Percentiles rank a stretch among this genome's conserved stretches.
These are phyloP conservation scores for Pantherophis guttatus DNA, from an alignment of 2,113 vertebrate genomes.

Conservation along the genomic window DNA sequence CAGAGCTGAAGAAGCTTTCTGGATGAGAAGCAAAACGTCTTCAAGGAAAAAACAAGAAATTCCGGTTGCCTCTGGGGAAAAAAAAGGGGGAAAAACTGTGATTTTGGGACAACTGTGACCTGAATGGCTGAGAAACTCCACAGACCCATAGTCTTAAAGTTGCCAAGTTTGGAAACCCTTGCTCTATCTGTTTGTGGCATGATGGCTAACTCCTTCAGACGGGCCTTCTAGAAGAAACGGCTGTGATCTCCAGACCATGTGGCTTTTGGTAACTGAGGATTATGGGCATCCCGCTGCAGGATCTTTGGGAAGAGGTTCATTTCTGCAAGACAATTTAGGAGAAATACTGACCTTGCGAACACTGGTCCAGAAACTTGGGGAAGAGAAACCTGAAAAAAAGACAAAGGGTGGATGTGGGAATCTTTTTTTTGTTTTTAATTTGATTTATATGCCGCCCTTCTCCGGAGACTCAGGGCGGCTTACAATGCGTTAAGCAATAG, in stretches of 20 bases:
- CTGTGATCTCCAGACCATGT: background rate
- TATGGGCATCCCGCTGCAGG: accelerated
- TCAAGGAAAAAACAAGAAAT: no score
- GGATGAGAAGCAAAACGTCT: no score
- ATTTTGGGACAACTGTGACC: no score
- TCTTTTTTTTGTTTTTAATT: background rate
- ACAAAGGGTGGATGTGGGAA: background rate
- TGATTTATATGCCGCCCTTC: no score
- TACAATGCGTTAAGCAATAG: no score
- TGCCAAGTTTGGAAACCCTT: background rate
- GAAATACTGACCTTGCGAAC: slow-evolving; percentile 82
- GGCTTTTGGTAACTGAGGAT: background rate
- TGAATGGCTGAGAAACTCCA: no score
- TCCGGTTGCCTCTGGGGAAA: no score
- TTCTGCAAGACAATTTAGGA: slow-evolving; percentile 19
- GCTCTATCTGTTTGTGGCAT: background rate
- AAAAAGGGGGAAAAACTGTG: no score
- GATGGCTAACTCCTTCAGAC: background rate
- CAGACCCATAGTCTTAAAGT: background rate
- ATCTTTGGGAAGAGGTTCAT: background rate
- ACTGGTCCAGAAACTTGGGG: slow-evolving; percentile 94
- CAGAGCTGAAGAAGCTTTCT: no score
- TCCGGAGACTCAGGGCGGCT: no score
- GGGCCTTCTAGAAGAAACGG: background rate
- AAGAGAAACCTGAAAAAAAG: slow-evolving; percentile 80